phyloP scores from a whole-genome alignment of 2,113 vertebrate genomes.

The Epinephelus cyanopodus region DNA sequence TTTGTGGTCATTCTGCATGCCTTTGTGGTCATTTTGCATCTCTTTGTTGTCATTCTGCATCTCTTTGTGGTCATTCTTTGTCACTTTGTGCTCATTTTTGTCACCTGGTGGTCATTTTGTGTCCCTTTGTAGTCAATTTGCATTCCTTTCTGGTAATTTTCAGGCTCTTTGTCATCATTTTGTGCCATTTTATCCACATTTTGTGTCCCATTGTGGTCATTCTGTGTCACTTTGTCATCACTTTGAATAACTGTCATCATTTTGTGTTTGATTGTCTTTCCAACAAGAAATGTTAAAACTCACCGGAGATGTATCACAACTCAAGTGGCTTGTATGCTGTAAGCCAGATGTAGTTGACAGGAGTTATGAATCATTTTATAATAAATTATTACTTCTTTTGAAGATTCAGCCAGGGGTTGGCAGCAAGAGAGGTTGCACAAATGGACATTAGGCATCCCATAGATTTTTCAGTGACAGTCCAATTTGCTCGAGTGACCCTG shows the following conservation, averaged over 20 bases:
- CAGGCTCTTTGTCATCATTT: background rate
- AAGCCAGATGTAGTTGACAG: background rate
- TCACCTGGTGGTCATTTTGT: background rate
- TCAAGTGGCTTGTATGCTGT: background rate
- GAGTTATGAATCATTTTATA: background rate
- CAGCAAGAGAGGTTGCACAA: conserved; percentile 9
- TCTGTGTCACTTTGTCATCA: background rate
- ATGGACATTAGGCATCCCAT: background rate
- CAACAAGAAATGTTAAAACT: background rate
- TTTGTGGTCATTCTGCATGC: background rate
- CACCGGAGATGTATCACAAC: background rate
- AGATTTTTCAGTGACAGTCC: conserved; percentile 18
- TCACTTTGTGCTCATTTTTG: background rate
- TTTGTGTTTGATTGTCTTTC: background rate
- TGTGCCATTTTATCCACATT: background rate
- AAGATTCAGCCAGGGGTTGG: background rate
- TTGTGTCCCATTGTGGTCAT: background rate
- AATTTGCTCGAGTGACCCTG: conserved; percentile 16
- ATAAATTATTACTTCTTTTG: background rate
- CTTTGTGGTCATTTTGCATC: background rate
- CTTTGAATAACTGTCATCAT: background rate
- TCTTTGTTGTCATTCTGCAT: too few species aligned
- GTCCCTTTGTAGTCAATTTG: too few species aligned
- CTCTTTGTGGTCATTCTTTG: background rate
- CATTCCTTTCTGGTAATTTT: background rate